Percentiles rank a stretch among this genome's conserved stretches.
Evolutionary conservation across 2,888 invertebrate species (phyloP).

Genomic region (Linnaemya vulpina): DNA sequence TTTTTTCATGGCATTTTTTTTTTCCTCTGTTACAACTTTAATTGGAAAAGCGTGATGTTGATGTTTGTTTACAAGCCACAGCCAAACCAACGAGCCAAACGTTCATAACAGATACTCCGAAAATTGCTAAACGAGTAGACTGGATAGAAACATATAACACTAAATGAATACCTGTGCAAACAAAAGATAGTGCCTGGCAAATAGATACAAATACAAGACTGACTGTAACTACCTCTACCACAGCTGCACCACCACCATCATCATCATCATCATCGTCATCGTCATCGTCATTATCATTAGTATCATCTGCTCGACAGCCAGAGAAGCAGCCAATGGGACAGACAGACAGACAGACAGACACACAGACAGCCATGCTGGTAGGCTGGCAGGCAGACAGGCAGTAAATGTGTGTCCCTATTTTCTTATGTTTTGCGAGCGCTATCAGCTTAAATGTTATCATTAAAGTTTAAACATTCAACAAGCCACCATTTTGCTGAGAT

Average conservation of each 20-base stretch:
- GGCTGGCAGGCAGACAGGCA: conserved; percentile 12
- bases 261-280: conserved; percentile 26
- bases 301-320: conserved; percentile 24
- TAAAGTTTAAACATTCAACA: conserved; percentile 69
- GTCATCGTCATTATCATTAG: conserved; percentile 12
- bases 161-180: conserved; percentile 71
- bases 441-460: conserved; percentile 70
- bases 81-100: conserved; percentile 41
- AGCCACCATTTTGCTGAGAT: conserved; percentile 71
- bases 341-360: conserved; percentile 4
- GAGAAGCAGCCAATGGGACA: conserved; percentile 16
- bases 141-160: conserved; percentile 62
- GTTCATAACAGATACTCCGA: neutral
- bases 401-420: conserved; percentile 9
- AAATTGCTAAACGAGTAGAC: conserved; percentile 34
- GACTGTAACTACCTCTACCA: conserved; percentile 9
- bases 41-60: conserved; percentile 72
- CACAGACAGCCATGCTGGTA: neutral
- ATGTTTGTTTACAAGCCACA: conserved; percentile 67
- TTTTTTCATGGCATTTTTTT: conserved; percentile 34
- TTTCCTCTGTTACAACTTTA: conserved; percentile 60
- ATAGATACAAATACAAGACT: conserved; percentile 35
- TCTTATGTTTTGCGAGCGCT: conserved; percentile 8
- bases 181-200: conserved; percentile 62
- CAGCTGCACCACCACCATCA: conserved; percentile 25